These are phyloP conservation scores for Margaritifera margaritifera DNA, from an alignment of 2,888 invertebrate genomes.

Conservation along the genomic window DNA sequence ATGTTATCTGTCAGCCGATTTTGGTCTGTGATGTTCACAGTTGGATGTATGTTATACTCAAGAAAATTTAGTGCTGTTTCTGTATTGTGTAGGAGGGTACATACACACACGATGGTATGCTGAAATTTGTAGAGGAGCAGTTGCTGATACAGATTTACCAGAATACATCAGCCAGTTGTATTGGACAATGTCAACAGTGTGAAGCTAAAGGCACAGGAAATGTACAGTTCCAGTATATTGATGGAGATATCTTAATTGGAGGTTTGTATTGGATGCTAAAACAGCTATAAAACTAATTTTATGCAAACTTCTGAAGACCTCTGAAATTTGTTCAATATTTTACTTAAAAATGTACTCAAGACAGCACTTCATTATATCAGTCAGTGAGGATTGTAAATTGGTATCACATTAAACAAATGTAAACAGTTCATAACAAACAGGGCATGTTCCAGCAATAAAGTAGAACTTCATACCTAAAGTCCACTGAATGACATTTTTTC, in stretches of 20 bases:
- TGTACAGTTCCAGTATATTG: conserved; percentile 52
- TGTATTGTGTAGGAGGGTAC: conserved; percentile 33
- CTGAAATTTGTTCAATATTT: background rate
- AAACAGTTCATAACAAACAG: no score
- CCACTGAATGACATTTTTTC: no score
- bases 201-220: conserved; percentile 33
- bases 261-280: conserved; percentile 44
- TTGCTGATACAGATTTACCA: conserved; percentile 31
- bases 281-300: background rate
- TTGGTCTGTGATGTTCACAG: no score
- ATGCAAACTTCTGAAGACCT: no score
- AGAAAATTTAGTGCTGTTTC: no score
- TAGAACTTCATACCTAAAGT: no score
- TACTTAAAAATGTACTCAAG: background rate
- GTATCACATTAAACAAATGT: no score
- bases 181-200: conserved; percentile 56
- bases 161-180: conserved; percentile 45
- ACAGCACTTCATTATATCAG: background rate
- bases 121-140: conserved; percentile 24
- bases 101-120: conserved; percentile 14
- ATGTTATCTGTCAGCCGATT: no score
- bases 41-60: no score
- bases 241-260: conserved; percentile 59
- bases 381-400: background rate
- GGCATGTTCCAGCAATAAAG: no score